phyloP scores from a whole-genome alignment of 2,888 invertebrate genomes.

The Nemotelus nigrinus region DNA sequence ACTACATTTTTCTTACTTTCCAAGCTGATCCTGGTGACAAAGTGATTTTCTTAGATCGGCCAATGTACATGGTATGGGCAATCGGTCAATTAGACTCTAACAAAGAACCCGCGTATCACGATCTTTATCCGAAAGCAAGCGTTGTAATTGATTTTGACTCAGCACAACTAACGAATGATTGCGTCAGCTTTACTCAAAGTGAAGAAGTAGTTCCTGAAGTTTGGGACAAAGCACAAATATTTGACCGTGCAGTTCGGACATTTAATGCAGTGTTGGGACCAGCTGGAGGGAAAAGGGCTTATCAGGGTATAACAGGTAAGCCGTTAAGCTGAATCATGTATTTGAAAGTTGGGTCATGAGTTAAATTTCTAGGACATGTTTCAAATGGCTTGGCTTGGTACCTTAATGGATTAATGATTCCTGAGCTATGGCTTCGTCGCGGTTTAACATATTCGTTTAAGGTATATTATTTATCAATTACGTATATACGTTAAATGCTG shows the following conservation, averaged over 20 bases:
- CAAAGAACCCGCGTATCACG: constrained; percentile 85
- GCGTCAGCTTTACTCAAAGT: constrained; percentile 74
- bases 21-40: constrained; percentile 82
- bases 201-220: constrained; percentile 62
- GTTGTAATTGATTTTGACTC: constrained; percentile 74
- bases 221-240: constrained; percentile 74
- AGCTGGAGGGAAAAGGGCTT: constrained; percentile 82
- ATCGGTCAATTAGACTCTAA: constrained; percentile 80
- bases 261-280: constrained; percentile 87
- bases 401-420: constrained; percentile 88
- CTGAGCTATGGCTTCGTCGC: constrained; percentile 86
- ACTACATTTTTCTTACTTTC: constrained; percentile 50
- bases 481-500: background rate
- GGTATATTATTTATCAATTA: constrained; percentile 60
- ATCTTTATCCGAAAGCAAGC: constrained; percentile 78
- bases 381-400: constrained; percentile 87
- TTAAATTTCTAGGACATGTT: constrained; percentile 67
- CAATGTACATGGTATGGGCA: constrained; percentile 83
- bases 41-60: constrained; percentile 72
- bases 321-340: background rate
- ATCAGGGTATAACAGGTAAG: constrained; percentile 75
- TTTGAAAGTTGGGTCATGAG: background rate
- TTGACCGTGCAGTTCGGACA: constrained; percentile 76
- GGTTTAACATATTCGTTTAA: constrained; percentile 86
- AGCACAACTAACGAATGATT: constrained; percentile 74